Evolutionary conservation across 2,113 vertebrate genomes (phyloP).

Genomic region (Ranitomeya imitator): DNA sequence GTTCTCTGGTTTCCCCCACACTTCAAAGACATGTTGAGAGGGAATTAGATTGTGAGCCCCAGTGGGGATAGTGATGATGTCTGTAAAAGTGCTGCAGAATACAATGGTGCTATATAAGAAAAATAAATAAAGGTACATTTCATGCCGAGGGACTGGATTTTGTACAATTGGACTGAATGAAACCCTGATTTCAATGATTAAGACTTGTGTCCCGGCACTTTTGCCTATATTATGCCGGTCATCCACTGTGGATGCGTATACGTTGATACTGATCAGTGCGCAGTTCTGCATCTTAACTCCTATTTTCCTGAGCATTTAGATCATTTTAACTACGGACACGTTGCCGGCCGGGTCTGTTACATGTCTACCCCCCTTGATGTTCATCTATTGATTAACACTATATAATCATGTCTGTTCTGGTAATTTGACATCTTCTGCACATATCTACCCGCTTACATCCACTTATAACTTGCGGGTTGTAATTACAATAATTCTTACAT

Average conservation of each 20-base stretch:
- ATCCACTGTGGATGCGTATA: not conserved
- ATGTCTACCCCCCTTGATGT: not conserved
- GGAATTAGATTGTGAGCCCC: no score
- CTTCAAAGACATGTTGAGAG: no score
- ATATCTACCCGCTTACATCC: not conserved
- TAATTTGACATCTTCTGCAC: not conserved
- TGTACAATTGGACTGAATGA: no score
- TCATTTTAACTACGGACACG: not conserved
- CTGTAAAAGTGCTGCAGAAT: no score
- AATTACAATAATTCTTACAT: conserved; percentile 12
- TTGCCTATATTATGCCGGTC: not conserved
- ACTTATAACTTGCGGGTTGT: not conserved
- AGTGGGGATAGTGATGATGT: no score
- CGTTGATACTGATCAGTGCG: not conserved
- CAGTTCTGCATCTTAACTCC: not conserved
- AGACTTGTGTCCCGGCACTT: no score
- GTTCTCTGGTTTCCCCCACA: no score
- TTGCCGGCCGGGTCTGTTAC: not conserved
- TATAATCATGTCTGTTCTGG: not conserved
- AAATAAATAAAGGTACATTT: no score
- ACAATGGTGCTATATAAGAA: no score
- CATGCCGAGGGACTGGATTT: no score
- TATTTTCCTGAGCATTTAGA: not conserved
- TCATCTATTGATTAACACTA: not conserved
- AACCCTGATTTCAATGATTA: no score